These are phyloP conservation scores for Apostichopus leukothele DNA, from an alignment of 53 echinoderm and acorn worm species.

Conservation along the genomic window DNA sequence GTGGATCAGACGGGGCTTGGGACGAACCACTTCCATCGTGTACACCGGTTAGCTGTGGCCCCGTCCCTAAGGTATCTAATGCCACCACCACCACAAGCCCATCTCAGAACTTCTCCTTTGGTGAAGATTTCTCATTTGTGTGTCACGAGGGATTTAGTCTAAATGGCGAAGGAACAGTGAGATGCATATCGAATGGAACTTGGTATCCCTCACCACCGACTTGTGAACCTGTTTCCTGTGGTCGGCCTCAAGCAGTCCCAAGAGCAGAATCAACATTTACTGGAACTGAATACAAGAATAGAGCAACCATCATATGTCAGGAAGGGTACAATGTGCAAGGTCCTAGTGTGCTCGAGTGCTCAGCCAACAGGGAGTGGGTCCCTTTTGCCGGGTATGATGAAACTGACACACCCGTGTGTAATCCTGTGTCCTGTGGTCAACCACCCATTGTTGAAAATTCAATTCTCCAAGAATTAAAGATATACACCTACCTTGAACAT, in stretches of 20 bases:
- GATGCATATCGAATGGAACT: constrained; percentile 58
- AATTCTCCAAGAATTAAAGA: neutral
- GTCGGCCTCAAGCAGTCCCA: constrained; percentile 40
- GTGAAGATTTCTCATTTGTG: constrained; percentile 51
- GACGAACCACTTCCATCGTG: constrained; percentile 49
- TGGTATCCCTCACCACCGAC: constrained; percentile 59
- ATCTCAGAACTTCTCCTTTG: constrained; percentile 61
- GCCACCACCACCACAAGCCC: neutral
- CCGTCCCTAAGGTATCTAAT: constrained; percentile 51
- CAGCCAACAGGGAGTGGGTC: neutral
- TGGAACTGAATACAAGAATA: constrained; percentile 41
- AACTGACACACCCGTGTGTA: constrained; percentile 1
- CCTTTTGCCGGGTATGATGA: neutral
- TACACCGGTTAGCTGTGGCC: constrained; percentile 60
- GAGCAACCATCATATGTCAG: constrained; percentile 54
- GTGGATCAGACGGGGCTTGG: constrained; percentile 61
- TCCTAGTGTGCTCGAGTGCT: neutral
- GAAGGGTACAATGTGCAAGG: constrained; percentile 66
- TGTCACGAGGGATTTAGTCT: constrained; percentile 68
- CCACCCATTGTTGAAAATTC: constrained; percentile 38
- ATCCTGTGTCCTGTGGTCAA: constrained; percentile 41
- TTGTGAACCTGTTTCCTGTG: constrained; percentile 69
- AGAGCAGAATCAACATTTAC: constrained; percentile 51
- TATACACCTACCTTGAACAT: neutral
- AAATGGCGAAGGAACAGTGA: constrained; percentile 23